Conservation (phyloP, 1,140 invertebrate species). For the Apis dorsata region DNA sequence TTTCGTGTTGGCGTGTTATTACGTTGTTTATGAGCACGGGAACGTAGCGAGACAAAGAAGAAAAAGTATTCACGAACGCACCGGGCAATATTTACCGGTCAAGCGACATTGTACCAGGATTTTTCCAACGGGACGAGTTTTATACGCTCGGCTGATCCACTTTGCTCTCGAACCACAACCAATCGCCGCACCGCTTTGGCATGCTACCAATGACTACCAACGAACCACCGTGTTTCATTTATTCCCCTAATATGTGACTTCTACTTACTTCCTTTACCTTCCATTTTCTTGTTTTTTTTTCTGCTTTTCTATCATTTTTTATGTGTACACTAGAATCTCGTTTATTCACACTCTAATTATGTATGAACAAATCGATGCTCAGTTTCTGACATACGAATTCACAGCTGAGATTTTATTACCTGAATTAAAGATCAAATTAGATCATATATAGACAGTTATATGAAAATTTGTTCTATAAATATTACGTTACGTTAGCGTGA, state of each 20-base stretch:
- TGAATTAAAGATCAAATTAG: too few relatives aligned
- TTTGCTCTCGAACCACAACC: slow-evolving; percentile 57
- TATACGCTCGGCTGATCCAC: slow-evolving; percentile 62
- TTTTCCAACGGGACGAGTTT: slow-evolving; percentile 58
- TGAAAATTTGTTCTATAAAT: too few relatives aligned
- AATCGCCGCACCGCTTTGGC: slow-evolving; percentile 59
- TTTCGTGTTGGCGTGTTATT: slow-evolving; percentile 68
- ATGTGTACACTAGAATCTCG: neutral
- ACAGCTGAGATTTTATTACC: too few relatives aligned
- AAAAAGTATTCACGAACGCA: slow-evolving; percentile 62
- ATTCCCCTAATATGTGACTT: neutral
- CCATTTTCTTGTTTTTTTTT: neutral
- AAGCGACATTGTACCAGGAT: slow-evolving; percentile 42
- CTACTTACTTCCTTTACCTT: neutral
- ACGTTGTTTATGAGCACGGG: slow-evolving; percentile 73
- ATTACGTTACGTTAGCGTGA: too few relatives aligned
- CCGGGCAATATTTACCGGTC: slow-evolving; percentile 68
- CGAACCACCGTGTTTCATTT: slow-evolving; percentile 21
- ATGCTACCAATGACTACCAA: slow-evolving; percentile 58
- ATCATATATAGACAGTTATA: too few relatives aligned
- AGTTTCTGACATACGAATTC: neutral
- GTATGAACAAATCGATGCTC: too few relatives aligned
- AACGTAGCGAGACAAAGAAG: slow-evolving; percentile 70
- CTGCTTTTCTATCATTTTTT: neutral
- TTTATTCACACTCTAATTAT: neutral